Percentiles rank a stretch among this genome's conserved stretches.
Evolutionary conservation across 2,113 vertebrate species (phyloP).

Genomic region (Dicerorhinus sumatrensis): DNA sequence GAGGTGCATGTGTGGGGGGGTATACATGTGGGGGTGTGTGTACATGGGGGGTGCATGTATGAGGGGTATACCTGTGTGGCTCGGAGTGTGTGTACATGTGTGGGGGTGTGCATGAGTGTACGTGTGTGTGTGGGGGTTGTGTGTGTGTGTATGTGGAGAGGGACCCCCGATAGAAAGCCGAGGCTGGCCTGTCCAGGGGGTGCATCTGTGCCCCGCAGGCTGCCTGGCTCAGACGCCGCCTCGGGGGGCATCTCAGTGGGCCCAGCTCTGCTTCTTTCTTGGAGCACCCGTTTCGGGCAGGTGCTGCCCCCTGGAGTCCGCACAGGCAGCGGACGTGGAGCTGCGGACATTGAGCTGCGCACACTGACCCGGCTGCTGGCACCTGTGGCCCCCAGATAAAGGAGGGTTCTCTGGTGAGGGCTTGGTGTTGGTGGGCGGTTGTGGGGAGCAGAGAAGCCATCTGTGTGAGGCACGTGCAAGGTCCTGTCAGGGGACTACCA

Average conservation of each 20-base stretch:
- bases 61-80: too few relatives aligned
- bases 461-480: fast-evolving
- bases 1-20: too few relatives aligned
- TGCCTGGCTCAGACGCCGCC: background rate
- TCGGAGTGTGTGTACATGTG: background rate
- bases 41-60: too few relatives aligned
- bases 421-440: fast-evolving
- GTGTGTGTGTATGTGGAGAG: background rate
- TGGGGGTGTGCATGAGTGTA: too few relatives aligned
- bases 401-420: background rate
- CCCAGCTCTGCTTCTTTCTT: background rate
- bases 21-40: background rate
- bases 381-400: background rate
- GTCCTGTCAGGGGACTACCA: too few relatives aligned
- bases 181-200: background rate
- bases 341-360: too few relatives aligned
- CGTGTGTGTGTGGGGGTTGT: too few relatives aligned
- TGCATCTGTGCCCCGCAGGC: fast-evolving
- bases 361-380: background rate
- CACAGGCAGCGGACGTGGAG: background rate
- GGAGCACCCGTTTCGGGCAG: fast-evolving
- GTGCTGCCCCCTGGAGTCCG: background rate
- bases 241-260: fast-evolving
- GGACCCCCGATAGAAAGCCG: background rate
- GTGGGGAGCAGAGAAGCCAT: background rate